Base-by-base conservation (phyloP, 2,797 vertebrate species). In the Crax fasciolata region DNA sequence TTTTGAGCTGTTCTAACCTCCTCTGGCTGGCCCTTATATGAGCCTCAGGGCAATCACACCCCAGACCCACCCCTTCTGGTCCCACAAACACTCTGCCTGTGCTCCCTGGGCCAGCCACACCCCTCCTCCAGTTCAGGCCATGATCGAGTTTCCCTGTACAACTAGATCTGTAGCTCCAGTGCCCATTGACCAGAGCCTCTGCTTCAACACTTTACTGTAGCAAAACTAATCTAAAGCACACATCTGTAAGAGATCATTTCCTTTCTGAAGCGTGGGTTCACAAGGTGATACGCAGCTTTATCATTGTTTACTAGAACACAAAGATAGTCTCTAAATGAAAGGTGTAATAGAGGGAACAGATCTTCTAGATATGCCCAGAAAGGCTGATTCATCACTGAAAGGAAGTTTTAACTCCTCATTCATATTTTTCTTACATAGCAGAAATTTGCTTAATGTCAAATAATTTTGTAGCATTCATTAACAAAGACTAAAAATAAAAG, bases 351-450 rank as follows among this genome's bases (percentile, higher is more conserved):
- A 82, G 48, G 44, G 84, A 90, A 89, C 19, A 68, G 54, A 88
- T 65, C 68, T 76, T 80, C 38, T 68, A 90, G 83, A 46, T 86
- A 86, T 43, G 23, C 38, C 23, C 13, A 82, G 71, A 59, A 87
- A 94, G 48, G 66, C 59, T 44, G 55, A 76, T 82, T 82, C 59
- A 63, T 84, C 78, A 67, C 48, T 52, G 6, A 20, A 76, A 48
- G 32, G 88, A 86, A 78, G 55, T 54, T 79, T 84, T 91, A 63
- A 82, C 24, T 84, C 90, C 18, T 82, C 12, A 17, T 86, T 81
- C 81, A 9, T 14, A 76, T 96, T 92, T 95, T 84, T 94, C 77
- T 84, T 59, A 55, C 55, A 63, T 24, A 30, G 39, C 51, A 94
- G 52, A 94, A 94, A 82, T 52, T 51, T 5, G 51, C 16, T 84